Percentiles rank a stretch among this genome's conserved stretches.
These are phyloP conservation scores for Gavialis gangeticus DNA, from an alignment of 2,113 vertebrate genomes.

Conservation along the genomic window DNA sequence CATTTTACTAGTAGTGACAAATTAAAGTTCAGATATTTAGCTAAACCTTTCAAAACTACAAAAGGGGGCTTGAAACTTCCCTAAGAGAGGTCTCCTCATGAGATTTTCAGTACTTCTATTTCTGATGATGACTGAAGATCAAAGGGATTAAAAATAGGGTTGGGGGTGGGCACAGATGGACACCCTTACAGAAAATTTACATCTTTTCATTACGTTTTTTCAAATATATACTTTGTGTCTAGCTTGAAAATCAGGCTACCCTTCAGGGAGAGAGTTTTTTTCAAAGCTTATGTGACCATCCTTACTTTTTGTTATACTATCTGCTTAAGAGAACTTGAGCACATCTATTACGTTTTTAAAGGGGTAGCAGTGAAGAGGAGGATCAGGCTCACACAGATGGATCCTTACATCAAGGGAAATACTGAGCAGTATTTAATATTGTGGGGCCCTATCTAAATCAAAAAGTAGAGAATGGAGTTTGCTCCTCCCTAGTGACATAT, in stretches of 20 bases:
- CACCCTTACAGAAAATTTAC: not conserved
- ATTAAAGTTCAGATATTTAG: not conserved
- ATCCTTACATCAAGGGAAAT: not conserved
- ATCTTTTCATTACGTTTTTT: not conserved
- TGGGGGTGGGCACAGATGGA: not conserved
- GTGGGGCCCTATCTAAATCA: not conserved
- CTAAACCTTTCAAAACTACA: not conserved
- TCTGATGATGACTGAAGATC: not conserved
- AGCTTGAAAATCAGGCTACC: not conserved
- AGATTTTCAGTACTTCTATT: not conserved
- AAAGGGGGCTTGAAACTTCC: not conserved
- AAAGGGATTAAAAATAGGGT: not conserved
- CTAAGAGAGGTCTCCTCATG: not conserved
- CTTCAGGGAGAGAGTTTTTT: not conserved
- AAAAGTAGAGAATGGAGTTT: not conserved
- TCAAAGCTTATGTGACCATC: not conserved
- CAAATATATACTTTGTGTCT: not conserved
- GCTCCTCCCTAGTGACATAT: not conserved
- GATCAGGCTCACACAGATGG: not conserved
- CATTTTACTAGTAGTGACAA: not conserved
- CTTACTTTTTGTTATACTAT: not conserved
- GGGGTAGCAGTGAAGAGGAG: fast-evolving
- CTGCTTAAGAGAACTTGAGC: not conserved
- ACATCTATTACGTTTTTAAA: not conserved
- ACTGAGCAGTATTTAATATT: not conserved